These are phyloP conservation scores for Crocidura indochinensis DNA, from an alignment of 2,797 vertebrate species.

Conservation along the genomic window DNA sequence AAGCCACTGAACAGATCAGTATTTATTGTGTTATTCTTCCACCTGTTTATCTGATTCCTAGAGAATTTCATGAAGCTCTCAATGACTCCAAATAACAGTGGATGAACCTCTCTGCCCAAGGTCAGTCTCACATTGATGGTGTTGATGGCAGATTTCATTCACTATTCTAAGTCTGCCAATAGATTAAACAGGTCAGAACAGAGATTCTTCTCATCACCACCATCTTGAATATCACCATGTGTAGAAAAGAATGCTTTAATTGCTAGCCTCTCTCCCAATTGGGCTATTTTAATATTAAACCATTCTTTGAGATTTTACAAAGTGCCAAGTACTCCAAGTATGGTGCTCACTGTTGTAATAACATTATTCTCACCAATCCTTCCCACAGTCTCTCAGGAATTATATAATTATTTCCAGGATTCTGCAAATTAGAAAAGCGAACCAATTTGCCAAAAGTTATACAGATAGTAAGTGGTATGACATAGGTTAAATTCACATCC, in stretches of 20 bases:
- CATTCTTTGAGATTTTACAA: background rate
- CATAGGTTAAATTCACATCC: background rate
- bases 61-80: background rate
- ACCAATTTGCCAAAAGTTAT: conserved; percentile 36
- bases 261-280: background rate
- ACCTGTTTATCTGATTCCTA: background rate
- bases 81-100: background rate
- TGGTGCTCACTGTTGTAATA: background rate
- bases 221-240: background rate
- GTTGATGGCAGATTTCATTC: background rate
- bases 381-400: background rate
- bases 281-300: background rate
- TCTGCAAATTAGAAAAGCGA: conserved; percentile 13
- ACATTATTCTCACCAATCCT: conserved; percentile 15
- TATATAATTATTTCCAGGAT: conserved; percentile 50
- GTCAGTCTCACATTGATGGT: background rate
- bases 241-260: background rate
- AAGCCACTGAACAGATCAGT: background rate
- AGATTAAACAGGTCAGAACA: background rate
- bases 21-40: background rate
- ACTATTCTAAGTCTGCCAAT: background rate
- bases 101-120: background rate
- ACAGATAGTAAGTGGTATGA: background rate
- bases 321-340: conserved; percentile 38
- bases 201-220: background rate